Percentiles rank a stretch among this genome's conserved stretches.
phyloP scores from a whole-genome alignment of 2,888 invertebrate species.

The Eilema griseolum region DNA sequence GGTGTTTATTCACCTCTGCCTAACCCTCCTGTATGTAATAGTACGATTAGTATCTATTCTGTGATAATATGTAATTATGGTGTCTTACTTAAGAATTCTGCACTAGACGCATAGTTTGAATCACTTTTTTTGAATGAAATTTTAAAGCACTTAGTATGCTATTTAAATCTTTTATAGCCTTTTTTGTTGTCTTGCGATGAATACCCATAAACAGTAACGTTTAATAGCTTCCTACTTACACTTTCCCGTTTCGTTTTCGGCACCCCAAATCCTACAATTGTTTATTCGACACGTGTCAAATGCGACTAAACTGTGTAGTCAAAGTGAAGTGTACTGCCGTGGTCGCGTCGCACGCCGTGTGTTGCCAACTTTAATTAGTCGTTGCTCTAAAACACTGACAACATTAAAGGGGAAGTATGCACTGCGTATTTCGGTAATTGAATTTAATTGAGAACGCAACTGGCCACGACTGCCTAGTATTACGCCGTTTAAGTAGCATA shows the following conservation, averaged over 20 bases:
- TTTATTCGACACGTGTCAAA: slow-evolving; percentile 17
- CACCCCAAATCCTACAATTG: neutral
- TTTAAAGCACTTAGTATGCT: too few relatives aligned
- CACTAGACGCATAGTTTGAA: too few relatives aligned
- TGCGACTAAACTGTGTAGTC: slow-evolving; percentile 33
- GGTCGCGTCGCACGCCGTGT: slow-evolving; percentile 57
- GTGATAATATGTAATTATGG: too few relatives aligned
- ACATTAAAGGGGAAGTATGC: slow-evolving; percentile 57
- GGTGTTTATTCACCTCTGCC: too few relatives aligned
- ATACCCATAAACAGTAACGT: too few relatives aligned
- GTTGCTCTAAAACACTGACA: slow-evolving; percentile 59
- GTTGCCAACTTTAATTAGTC: slow-evolving; percentile 77
- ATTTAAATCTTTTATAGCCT: too few relatives aligned
- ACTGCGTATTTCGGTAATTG: slow-evolving; percentile 11
- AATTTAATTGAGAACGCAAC: slow-evolving; percentile 1
- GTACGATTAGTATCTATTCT: too few relatives aligned
- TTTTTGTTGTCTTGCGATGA: too few relatives aligned
- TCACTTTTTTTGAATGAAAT: too few relatives aligned
- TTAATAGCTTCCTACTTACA: neutral
- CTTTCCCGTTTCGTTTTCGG: neutral
- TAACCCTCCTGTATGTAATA: too few relatives aligned
- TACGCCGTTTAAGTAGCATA: too few relatives aligned
- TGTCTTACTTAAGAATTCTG: too few relatives aligned
- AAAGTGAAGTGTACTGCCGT: slow-evolving; percentile 49
- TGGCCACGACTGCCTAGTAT: neutral